phyloP scores from a whole-genome alignment of 2,888 invertebrate genomes.

The Ornithoptera priamus region DNA sequence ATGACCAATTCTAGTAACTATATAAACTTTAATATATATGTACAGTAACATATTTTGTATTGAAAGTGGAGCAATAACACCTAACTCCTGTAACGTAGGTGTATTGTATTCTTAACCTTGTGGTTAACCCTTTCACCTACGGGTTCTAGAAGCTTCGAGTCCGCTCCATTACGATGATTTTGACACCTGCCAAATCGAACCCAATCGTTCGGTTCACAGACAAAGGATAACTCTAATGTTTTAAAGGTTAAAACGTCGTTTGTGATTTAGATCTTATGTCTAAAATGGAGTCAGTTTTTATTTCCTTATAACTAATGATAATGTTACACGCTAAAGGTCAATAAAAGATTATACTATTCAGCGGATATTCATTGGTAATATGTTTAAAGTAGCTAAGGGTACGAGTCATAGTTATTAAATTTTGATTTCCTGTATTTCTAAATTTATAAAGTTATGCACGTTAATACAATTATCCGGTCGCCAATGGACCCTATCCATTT shows the following conservation, averaged over 20 bases:
- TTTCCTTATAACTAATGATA: not conserved
- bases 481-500: too few species aligned
- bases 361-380: too few species aligned
- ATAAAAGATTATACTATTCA: too few species aligned
- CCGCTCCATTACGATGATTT: constrained; percentile 19
- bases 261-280: constrained; percentile 9
- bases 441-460: too few species aligned
- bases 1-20: constrained; percentile 25
- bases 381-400: too few species aligned
- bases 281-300: not conserved
- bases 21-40: constrained; percentile 12
- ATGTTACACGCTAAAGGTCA: not conserved
- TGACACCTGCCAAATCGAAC: constrained; percentile 32
- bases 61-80: constrained; percentile 28
- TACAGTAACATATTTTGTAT: constrained; percentile 6
- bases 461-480: too few species aligned
- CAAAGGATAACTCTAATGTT: constrained; percentile 3
- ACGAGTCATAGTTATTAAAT: too few species aligned
- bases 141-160: constrained; percentile 38
- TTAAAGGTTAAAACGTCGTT: constrained; percentile 14
- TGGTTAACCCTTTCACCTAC: constrained; percentile 39
- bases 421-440: too few species aligned
- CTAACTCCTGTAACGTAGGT: constrained; percentile 20
- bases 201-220: constrained; percentile 17
- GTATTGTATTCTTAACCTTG: constrained; percentile 39